Evolutionary conservation across 64 coral and sea anemone genomes (phyloP), one percentile per base, ranked within the genome.

Genomic region (Pocillopora verrucosa): DNA sequence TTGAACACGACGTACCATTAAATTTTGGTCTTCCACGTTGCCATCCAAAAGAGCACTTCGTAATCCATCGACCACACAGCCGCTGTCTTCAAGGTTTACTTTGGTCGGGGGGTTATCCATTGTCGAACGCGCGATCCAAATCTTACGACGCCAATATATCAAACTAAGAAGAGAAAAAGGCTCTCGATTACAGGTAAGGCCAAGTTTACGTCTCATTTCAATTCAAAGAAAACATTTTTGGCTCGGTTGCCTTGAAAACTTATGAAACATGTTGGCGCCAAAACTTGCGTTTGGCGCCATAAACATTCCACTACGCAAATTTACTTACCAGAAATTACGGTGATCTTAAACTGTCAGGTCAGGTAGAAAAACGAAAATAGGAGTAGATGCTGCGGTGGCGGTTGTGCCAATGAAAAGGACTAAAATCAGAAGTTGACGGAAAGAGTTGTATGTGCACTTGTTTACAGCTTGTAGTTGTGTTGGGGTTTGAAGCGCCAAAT

Each of bases 81-180:
- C 82, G 57, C 82, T 85, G 65, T 85, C 82, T 85, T 85, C 82
- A 13, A 85, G 82, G 72, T 85, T 85, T 57, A 13, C 19, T 38
- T 56, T 68, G 51, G 37, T 85, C 56, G 64, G 64, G 19, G 82
- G 82, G 64, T 19, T 72, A 72, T 72, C 82, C 64, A 72, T 72
- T 72, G 64, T 72, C 57, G 36, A 72, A 72, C 35, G 16, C 61
- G 41, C 16, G 82, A 83, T 34, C 15, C 14, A 41, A 85, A 65
- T 84, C 35, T 41, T 37, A 17, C 10, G 56, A 24, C 24, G 16
- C 30, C 58, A 60, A 22, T 60, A 10, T 1, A 57, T 15, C 5
- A 10, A 24, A 79, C 10, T n/a, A 13, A 51, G 35, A 22, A 45
- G 36, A n/a, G 11, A 51, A 78, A 2, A 24, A 57, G 51, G 7